These are phyloP conservation scores for Aquatica leii DNA, from an alignment of 2,888 invertebrate species.

Conservation along the genomic window DNA sequence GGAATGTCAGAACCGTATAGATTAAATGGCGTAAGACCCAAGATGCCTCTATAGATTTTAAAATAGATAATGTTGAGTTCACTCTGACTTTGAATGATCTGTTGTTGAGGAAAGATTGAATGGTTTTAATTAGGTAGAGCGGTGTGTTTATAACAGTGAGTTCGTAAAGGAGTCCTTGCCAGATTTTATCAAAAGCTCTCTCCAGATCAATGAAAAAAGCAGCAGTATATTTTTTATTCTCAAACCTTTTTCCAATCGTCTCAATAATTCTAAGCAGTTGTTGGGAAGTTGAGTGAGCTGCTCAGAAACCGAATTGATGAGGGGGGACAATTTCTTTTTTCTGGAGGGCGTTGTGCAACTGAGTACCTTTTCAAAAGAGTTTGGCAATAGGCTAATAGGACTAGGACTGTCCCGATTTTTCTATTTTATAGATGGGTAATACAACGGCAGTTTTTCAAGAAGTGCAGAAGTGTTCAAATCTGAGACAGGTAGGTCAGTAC, in stretches of 20 bases:
- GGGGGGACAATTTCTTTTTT: no score
- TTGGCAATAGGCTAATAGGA: no score
- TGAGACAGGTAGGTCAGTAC: not conserved
- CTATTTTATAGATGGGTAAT: not conserved
- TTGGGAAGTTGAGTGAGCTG: not conserved
- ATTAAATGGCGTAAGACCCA: constrained; percentile 6
- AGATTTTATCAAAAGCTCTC: not conserved
- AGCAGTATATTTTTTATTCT: not conserved
- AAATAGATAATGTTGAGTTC: no score
- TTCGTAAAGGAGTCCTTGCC: not conserved
- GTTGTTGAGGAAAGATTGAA: no score
- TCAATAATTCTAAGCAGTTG: not conserved
- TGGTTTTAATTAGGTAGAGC: no score
- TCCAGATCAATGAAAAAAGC: constrained; percentile 5
- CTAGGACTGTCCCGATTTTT: not conserved
- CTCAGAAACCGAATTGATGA: no score
- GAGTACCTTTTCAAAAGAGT: no score
- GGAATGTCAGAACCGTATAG: no score
- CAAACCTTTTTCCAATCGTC: not conserved
- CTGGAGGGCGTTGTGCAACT: no score
- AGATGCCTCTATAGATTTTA: no score
- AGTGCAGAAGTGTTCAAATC: not conserved
- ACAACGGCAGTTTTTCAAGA: not conserved
- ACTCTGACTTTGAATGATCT: no score
- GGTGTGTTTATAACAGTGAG: no score